A percentile compares a stretch with the other conserved stretches of the same genome.
Conservation (phyloP, 1,140 invertebrate genomes). For the Sipha flava region DNA sequence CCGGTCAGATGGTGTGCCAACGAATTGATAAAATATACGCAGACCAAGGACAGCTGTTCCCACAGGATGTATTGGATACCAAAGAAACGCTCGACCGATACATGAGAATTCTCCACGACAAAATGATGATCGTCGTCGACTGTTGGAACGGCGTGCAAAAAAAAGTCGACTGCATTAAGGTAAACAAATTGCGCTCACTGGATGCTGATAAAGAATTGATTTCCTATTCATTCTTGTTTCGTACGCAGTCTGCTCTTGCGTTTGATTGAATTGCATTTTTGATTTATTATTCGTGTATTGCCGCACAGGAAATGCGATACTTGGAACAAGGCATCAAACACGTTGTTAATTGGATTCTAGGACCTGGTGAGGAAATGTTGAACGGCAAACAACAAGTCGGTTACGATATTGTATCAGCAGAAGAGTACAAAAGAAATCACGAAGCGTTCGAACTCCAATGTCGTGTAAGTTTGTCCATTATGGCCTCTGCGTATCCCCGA, state of each 20-base stretch:
- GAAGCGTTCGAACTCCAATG: conserved; percentile 69
- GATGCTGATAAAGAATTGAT: too few relatives aligned
- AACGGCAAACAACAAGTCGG: conserved; percentile 62
- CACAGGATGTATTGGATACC: conserved; percentile 54
- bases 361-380: conserved; percentile 61
- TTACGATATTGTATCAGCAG: conserved; percentile 59
- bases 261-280: neutral
- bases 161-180: conserved; percentile 51
- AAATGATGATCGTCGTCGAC: conserved; percentile 52
- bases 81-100: conserved; percentile 50
- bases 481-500: too few relatives aligned
- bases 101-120: conserved; percentile 52
- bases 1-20: conserved; percentile 40
- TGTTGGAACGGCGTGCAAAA: conserved; percentile 54
- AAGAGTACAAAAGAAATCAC: conserved; percentile 60
- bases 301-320: conserved; percentile 48
- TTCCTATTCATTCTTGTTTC: too few relatives aligned
- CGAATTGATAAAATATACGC: conserved; percentile 32
- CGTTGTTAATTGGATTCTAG: conserved; percentile 69
- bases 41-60: conserved; percentile 29
- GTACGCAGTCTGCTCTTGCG: too few relatives aligned
- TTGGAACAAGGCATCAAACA: conserved; percentile 55
- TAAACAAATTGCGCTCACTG: conserved; percentile 29
- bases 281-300: too few relatives aligned
- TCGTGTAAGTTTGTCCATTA: conserved; percentile 52